These are phyloP conservation scores for Scomber scombrus DNA, from an alignment of 2,113 vertebrate species.

Conservation along the genomic window DNA sequence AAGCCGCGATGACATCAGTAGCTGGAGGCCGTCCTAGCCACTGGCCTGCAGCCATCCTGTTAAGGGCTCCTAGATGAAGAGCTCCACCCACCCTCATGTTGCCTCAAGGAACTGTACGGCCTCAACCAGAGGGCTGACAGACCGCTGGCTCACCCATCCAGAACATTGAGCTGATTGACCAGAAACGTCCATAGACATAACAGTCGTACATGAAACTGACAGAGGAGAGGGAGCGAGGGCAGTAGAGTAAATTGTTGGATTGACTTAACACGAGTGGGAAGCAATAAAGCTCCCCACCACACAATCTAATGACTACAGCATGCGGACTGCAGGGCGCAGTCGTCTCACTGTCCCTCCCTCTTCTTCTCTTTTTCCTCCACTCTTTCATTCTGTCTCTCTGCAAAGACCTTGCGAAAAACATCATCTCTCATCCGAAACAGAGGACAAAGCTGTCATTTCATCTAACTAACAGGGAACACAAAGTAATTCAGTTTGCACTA, in stretches of 20 bases:
- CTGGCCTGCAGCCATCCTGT: constrained; percentile 60
- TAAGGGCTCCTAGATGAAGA: constrained; percentile 47
- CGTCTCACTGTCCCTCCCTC: not conserved
- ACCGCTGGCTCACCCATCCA: constrained; percentile 67
- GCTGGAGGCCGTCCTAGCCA: constrained; percentile 63
- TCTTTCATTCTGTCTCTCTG: constrained; percentile 1
- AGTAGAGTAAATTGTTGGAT: constrained; percentile 73
- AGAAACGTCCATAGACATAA: constrained; percentile 61
- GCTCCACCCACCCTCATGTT: constrained; percentile 54
- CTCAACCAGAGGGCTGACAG: constrained; percentile 51
- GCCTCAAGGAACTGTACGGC: constrained; percentile 48
- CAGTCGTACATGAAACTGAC: constrained; percentile 54
- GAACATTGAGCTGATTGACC: constrained; percentile 72
- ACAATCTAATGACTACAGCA: constrained; percentile 77
- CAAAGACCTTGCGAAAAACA: constrained; percentile 28
- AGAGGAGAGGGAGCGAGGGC: constrained; percentile 53
- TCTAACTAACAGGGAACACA: constrained; percentile 18
- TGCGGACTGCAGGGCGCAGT: constrained; percentile 42
- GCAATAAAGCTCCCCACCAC: constrained; percentile 75
- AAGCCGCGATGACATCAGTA: constrained; percentile 70
- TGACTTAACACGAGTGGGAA: constrained; percentile 74
- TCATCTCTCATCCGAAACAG: constrained; percentile 13
- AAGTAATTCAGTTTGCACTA: constrained; percentile 23
- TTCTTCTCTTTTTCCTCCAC: not conserved
- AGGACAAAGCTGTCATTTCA: constrained; percentile 34